Evolutionary conservation across 2,113 vertebrate genomes (phyloP).

Genomic region (Excalfactoria chinensis): DNA sequence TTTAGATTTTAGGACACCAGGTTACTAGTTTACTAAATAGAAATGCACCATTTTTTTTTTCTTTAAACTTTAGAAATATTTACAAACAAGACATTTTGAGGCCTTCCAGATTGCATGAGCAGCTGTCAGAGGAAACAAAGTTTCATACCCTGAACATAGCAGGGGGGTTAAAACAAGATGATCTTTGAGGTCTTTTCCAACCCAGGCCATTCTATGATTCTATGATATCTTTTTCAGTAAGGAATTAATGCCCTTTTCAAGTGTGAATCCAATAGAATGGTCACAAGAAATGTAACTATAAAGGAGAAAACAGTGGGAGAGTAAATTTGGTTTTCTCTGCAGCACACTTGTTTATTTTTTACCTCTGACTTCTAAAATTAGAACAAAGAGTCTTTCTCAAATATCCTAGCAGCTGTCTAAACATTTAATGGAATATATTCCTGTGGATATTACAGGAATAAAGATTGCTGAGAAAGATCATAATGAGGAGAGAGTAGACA

Average conservation of each 20-base stretch:
- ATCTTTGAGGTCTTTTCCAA: no score
- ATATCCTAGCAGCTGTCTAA: background rate
- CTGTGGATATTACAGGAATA: background rate
- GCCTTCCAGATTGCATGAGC: background rate
- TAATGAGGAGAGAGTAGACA: background rate
- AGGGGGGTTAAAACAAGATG: no score
- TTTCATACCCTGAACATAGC: background rate
- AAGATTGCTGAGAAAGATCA: background rate
- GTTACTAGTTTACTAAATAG: background rate
- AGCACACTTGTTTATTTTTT: background rate
- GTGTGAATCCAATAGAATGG: background rate
- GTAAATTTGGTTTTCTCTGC: background rate
- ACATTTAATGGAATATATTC: background rate
- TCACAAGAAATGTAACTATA: background rate
- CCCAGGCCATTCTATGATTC: no score
- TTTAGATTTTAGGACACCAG: background rate
- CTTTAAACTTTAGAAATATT: background rate
- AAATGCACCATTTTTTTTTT: background rate
- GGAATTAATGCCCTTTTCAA: background rate
- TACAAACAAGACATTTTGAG: background rate
- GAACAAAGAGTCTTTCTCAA: background rate
- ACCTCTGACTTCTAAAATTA: background rate
- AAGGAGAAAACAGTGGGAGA: background rate
- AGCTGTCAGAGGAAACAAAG: background rate
- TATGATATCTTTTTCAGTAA: background rate